Base-by-base conservation (phyloP, 2,113 vertebrate species). In the Ageneiosus marmoratus region DNA sequence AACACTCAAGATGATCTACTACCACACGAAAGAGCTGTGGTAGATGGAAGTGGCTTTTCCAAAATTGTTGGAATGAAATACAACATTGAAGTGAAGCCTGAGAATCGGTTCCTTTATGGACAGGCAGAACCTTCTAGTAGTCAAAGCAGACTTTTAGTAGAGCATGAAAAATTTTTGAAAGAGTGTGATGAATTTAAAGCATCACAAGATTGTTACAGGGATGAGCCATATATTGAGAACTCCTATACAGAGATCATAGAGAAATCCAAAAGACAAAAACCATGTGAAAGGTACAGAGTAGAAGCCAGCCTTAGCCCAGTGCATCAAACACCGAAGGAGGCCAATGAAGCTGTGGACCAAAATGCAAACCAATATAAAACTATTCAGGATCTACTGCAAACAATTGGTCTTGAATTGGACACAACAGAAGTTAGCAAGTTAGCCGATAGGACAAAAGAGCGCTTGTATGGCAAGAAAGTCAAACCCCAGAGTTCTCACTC, bases 401-500 rank as follows among this genome's bases (percentile, higher is more conserved):
- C 95, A 1, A 96, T 99, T 79, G 97, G 98, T n/a, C 92, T 98
- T 27, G 96, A 97, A 87, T 95, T 99, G 32, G 95, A 95, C 1
- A 95, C 96, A 15, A 92, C 95, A 27, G 97, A 98, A 63, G 93
- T 98, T 81, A 95, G 96, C 80, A 96, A 96, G 63, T 89, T 98
- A 89, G 94, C 96, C 7, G 95, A 94, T 56, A 92, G 95, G 12
- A 97, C 97, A 46, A 95, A 96, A 86, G 97, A 98, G 32, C 94
- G 95, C 34, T 93, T 96, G 46, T 96, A 96, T 44, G 94, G 95
- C 67, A 95, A 95, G 79, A 96, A 95, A 80, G 70, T 85, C 0
- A 90, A 90, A 2, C 88, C 91, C 87, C 88, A 48, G 16, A 80
- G 44, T 11, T 58, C 63, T 75, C 55, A 53, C 24, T 69, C 67